Conservation (phyloP, 2,113 vertebrate genomes). For the Tauraco erythrolophus region DNA sequence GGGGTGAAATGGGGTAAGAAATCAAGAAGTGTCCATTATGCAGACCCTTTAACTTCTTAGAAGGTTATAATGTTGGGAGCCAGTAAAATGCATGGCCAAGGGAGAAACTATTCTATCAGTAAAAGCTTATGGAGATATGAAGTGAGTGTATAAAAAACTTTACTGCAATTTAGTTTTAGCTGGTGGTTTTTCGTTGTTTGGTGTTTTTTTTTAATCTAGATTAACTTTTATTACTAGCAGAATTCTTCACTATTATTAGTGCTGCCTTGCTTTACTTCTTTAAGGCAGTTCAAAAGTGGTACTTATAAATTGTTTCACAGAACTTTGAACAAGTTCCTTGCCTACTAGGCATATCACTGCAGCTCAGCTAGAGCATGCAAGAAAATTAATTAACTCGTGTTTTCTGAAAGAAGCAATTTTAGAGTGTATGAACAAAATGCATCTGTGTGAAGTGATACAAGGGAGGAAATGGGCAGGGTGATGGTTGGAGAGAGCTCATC, state of each 20-base stretch:
- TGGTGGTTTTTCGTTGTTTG: background rate
- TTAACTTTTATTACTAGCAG: background rate
- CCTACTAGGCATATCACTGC: background rate
- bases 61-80: background rate
- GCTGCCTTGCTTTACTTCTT: background rate
- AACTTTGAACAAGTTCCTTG: background rate
- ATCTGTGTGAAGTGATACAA: background rate
- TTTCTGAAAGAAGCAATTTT: background rate
- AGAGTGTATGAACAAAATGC: background rate
- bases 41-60: constrained; percentile 28
- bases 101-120: background rate
- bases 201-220: background rate
- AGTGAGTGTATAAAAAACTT: background rate
- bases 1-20: constrained; percentile 42
- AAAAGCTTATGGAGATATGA: background rate
- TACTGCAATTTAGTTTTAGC: background rate
- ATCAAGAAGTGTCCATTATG: constrained; percentile 45
- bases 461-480: background rate
- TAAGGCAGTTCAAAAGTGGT: background rate
- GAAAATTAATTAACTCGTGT: background rate
- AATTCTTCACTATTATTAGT: background rate
- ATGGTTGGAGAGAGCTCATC: background rate
- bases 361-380: background rate
- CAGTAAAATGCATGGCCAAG: background rate
- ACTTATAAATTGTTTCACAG: background rate